These are phyloP conservation scores for Acanthosepion esculentum DNA, from an alignment of 2,888 invertebrate genomes.

Conservation along the genomic window DNA sequence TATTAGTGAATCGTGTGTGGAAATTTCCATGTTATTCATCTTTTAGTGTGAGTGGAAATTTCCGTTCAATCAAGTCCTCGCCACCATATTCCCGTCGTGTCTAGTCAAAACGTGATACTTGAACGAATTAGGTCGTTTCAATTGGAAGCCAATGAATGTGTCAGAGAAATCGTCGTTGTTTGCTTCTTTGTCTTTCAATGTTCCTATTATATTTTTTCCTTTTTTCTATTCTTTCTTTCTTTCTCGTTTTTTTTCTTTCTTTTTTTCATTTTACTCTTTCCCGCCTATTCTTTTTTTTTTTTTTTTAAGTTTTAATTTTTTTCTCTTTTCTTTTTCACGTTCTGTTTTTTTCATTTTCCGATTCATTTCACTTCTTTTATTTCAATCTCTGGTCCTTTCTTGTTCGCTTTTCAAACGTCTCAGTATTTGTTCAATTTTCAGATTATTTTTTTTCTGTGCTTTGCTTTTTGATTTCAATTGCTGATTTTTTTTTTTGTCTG, in stretches of 20 bases:
- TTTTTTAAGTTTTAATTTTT: background rate
- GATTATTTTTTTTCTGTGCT: no score
- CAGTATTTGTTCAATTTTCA: no score
- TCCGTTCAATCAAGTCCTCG: background rate
- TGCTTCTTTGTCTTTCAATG: background rate
- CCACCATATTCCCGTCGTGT: background rate
- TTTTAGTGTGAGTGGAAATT: background rate
- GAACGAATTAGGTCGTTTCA: background rate
- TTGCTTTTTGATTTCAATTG: no score
- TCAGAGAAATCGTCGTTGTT: background rate
- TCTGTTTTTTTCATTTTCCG: no score
- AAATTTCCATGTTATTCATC: constrained; percentile 13
- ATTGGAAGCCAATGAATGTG: background rate
- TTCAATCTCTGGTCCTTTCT: no score
- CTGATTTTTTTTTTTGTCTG: no score
- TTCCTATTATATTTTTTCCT: background rate
- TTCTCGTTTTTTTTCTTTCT: background rate
- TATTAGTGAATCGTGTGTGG: background rate
- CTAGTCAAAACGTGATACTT: background rate
- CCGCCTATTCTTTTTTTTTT: background rate
- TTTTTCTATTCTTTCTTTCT: background rate
- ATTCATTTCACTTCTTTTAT: no score
- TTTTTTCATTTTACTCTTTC: background rate
- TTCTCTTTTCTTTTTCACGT: no score
- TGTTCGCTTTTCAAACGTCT: no score